A percentile compares a stretch with the other conserved stretches of the same genome.
Evolutionary conservation across 1,140 invertebrate genomes (phyloP).

Genomic region (Pentalonia nigronervosa): DNA sequence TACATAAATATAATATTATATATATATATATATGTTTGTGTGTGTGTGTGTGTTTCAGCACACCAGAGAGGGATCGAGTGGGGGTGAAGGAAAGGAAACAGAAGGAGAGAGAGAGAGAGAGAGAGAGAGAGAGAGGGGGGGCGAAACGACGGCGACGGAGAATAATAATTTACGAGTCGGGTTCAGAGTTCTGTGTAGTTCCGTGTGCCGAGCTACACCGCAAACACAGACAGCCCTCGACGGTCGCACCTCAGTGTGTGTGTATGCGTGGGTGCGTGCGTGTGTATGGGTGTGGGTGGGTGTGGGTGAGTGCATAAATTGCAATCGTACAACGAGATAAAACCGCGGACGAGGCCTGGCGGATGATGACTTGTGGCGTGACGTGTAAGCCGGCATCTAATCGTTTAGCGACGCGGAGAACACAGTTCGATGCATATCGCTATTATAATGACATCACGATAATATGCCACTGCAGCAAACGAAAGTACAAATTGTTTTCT

Average conservation of each 20-base stretch:
- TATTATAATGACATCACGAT: not conserved
- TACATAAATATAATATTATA: not conserved
- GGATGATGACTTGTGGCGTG: not conserved
- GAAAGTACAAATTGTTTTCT: not conserved
- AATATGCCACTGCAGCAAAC: not conserved
- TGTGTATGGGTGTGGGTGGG: not conserved
- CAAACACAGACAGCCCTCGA: not conserved
- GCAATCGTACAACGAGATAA: not conserved
- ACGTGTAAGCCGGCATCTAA: not conserved
- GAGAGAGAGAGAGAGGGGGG: too few relatives aligned
- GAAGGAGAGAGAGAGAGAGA: too few relatives aligned
- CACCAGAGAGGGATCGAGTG: too few relatives aligned
- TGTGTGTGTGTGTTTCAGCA: too few relatives aligned
- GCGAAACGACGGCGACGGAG: not conserved
- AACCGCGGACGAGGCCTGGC: not conserved
- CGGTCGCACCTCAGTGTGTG: not conserved
- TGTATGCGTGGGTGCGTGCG: too few relatives aligned
- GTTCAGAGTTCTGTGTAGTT: not conserved
- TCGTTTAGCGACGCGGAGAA: not conserved
- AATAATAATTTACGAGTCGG: not conserved
- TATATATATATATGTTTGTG: not conserved
- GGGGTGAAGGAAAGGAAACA: not conserved
- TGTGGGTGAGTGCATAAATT: not conserved
- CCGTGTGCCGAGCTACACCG: not conserved
- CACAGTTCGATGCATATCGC: not conserved